Conservation (phyloP, 2,888 invertebrate genomes). For the Neuroscelio doddi region DNA sequence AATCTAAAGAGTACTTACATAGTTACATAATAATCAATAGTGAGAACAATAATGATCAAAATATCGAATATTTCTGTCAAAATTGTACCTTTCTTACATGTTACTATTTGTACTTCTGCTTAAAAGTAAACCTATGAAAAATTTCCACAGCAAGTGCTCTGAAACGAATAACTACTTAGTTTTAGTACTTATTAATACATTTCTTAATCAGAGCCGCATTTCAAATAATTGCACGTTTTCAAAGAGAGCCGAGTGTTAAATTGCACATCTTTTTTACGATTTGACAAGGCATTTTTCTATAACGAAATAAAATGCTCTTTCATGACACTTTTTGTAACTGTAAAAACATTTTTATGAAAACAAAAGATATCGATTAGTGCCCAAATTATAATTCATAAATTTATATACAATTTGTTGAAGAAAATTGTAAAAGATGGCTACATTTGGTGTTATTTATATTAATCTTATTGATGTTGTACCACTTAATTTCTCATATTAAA, state of each 20-base stretch:
- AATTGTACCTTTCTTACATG: background rate
- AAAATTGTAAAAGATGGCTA: no score
- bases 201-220: background rate
- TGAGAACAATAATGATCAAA: background rate
- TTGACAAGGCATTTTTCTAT: no score
- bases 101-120: constrained; percentile 18
- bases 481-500: background rate
- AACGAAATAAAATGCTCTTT: no score
- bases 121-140: constrained; percentile 7
- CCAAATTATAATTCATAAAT: no score
- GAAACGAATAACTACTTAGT: background rate
- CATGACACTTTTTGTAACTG: no score
- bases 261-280: background rate
- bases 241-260: background rate
- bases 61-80: constrained; percentile 1
- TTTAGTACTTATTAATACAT: no score
- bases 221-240: background rate
- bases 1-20: no score
- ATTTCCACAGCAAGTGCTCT: background rate
- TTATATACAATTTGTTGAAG: no score
- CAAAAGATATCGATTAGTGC: no score
- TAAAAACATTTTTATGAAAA: no score
- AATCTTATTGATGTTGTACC: constrained; percentile 4
- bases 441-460: background rate
- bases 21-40: background rate